Evolutionary conservation across 2,888 invertebrate species (phyloP), one percentile per base, ranked within the genome.

Genomic region (Xestia xanthographa): DNA sequence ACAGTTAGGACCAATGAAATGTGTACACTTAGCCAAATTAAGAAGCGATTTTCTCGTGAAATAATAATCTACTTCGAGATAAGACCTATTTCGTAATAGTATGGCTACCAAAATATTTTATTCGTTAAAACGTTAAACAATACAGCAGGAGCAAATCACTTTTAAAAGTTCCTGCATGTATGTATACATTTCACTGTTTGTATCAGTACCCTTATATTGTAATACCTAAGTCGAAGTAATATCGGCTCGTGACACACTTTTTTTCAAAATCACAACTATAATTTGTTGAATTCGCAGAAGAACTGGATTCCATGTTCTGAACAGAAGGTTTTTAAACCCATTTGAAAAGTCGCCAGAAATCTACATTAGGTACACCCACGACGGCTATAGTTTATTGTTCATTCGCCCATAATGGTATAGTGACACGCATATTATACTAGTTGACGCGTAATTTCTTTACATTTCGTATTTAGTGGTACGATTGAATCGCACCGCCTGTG

Each of bases 311-410:
- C 17, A 45, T 43, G 26, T 43, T 43, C 26, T 50, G 14, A 65
- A 69, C 26, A 60, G n/a, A 56, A 34, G 45, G 45, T 70, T 82
- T 77, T 62, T 41, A 66, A 66, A 62, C 26, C 41, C 22, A 75
- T 82, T 77, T 75, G 26, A 63, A 79, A 67, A 81, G 26, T 65
- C 29, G 48, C 63, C 63, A 56, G 76, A 79, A 70, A 82, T 82
- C 56, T 82, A 77, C 56, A 50, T 80, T 66, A 41, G 41, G 41
- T 63, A 77, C n/a, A 70, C 82, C 69, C 77, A 26, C 53, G 83
- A 70, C 53, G n/a, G 58, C 20, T 48, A n/a, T 56, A 66, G 29
- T 82, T 82, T 53, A 69, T 66, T 48, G 66, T 66, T 66, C 66
- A 48, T 53, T 56, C 50, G 48, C 20, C 20, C 75, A 43, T 68